A percentile compares a stretch with the other conserved stretches of the same genome.
Evolutionary conservation across 2,888 invertebrate species (phyloP).

Genomic region (Xestia xanthographa): DNA sequence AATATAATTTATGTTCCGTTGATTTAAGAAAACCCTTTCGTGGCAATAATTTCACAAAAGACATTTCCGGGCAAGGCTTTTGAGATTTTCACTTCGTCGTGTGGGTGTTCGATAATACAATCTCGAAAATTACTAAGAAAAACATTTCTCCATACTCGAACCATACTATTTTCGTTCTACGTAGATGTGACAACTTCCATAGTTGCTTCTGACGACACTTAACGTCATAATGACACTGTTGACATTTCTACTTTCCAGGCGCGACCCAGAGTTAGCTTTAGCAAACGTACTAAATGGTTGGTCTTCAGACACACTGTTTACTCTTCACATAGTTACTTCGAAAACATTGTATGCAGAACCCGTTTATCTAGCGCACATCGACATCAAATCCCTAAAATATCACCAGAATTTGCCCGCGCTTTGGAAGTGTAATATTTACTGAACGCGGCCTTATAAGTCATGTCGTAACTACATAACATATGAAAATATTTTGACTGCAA

Average conservation of each 20-base stretch:
- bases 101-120: conserved; percentile 21
- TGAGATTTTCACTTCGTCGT: neutral
- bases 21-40: neutral
- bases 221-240: conserved; percentile 83
- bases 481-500: conserved; percentile 74
- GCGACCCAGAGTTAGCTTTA: conserved; percentile 85
- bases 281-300: conserved; percentile 83
- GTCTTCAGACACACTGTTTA: conserved; percentile 79
- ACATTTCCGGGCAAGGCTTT: neutral
- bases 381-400: conserved; percentile 59
- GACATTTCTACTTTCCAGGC: conserved; percentile 85
- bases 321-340: conserved; percentile 84
- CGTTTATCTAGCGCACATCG: conserved; percentile 71
- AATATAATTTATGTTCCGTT: neutral
- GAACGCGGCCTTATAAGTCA: conserved; percentile 62
- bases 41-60: neutral
- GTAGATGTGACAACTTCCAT: conserved; percentile 61
- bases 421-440: conserved; percentile 74
- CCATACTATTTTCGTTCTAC: conserved; percentile 61
- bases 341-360: conserved; percentile 82
- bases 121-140: conserved; percentile 50
- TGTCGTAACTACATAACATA: conserved; percentile 60
- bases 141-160: conserved; percentile 42
- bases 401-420: conserved; percentile 53
- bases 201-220: conserved; percentile 76